Evolutionary conservation across 2,797 vertebrate species (phyloP).

Genomic region (Schizopygopsis pylzovi): DNA sequence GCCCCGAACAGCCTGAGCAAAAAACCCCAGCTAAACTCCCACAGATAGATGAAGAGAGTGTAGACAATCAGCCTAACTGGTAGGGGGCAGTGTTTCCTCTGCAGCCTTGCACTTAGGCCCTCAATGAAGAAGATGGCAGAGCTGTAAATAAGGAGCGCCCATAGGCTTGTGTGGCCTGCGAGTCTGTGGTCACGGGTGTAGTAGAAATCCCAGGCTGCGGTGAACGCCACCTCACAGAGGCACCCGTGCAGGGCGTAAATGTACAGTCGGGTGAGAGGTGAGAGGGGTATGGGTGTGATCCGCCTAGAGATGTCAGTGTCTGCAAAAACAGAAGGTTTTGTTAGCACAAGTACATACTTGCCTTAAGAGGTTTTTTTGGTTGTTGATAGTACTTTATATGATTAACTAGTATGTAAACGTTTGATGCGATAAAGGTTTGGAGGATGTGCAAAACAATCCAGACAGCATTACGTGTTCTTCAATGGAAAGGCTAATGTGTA

Average conservation of each 20-base stretch:
- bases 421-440: background rate
- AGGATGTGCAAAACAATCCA: background rate
- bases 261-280: slow-evolving; percentile 72
- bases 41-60: slow-evolving; percentile 78
- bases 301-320: slow-evolving; percentile 13
- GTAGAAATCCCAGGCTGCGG: slow-evolving; percentile 75
- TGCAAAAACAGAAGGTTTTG: slow-evolving; percentile 51
- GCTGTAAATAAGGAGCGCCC: slow-evolving; percentile 81
- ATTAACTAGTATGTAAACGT: slow-evolving; percentile 34
- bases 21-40: slow-evolving; percentile 81
- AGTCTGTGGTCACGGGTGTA: slow-evolving; percentile 72
- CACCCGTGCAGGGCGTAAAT: slow-evolving; percentile 82
- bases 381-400: slow-evolving; percentile 16
- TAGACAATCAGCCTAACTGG: slow-evolving; percentile 70
- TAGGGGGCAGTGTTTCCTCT: slow-evolving; percentile 62
- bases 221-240: slow-evolving; percentile 82
- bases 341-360: slow-evolving; percentile 22
- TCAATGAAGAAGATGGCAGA: slow-evolving; percentile 78
- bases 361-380: slow-evolving; percentile 1
- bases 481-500: background rate
- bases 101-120: slow-evolving; percentile 68
- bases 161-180: slow-evolving; percentile 79
- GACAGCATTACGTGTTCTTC: background rate
- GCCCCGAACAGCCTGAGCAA: slow-evolving; percentile 72
- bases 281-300: slow-evolving; percentile 54